Percentiles rank a stretch among this genome's conserved stretches.
Conservation (phyloP, 2,797 vertebrate species). For the Erethizon dorsatum region DNA sequence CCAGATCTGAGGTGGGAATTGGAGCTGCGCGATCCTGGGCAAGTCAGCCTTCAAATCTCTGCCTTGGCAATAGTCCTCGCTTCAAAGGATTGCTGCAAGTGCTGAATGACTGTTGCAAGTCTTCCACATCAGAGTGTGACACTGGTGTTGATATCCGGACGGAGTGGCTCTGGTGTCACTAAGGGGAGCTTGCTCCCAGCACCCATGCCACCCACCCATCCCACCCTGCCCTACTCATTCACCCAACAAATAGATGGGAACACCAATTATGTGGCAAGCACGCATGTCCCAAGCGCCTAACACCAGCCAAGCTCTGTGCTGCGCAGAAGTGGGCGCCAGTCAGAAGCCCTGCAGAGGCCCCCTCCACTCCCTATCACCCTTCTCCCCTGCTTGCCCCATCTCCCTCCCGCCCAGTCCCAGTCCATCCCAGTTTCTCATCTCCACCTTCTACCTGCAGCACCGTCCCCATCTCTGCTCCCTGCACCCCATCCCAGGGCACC, state of each 20-base stretch:
- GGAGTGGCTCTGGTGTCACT: background rate
- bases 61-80: background rate
- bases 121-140: background rate
- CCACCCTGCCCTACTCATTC: background rate
- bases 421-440: background rate
- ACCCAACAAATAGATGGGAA: background rate
- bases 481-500: background rate
- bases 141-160: background rate
- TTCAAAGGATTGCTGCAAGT: slow-evolving; percentile 60
- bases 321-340: too few relatives aligned
- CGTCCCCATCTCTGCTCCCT: background rate
- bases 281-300: background rate
- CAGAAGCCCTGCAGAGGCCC: background rate
- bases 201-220: background rate
- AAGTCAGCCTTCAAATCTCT: slow-evolving; percentile 53
- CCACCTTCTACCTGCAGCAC: background rate
- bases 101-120: background rate
- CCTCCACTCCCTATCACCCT: background rate
- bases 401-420: background rate
- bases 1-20: background rate
- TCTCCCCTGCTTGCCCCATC: background rate
- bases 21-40: slow-evolving; percentile 8
- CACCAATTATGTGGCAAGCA: background rate
- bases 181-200: background rate
- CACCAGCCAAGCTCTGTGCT: background rate